Evolutionary conservation across 35 echinoderm and acorn worm species (phyloP), one percentile per base, ranked within the genome.

Genomic region (Apostichopus californicus): DNA sequence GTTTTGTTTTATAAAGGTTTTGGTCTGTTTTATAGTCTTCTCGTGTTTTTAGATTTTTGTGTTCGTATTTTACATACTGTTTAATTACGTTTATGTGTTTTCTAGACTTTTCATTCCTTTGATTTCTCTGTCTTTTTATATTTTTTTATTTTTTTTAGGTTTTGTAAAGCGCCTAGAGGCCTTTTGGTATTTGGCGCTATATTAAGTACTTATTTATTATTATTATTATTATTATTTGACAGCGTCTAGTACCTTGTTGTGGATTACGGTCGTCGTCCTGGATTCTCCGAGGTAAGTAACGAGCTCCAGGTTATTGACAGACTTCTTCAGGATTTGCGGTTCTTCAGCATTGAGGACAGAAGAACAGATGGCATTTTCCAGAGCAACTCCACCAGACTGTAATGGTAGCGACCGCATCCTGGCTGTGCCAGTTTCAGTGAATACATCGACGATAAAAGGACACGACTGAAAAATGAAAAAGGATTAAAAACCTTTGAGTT

Each of bases 161-260:
- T n/a, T n/a, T n/a, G n/a, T n/a, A n/a, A n/a, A n/a, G n/a, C n/a
- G n/a, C n/a, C n/a, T n/a, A n/a, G n/a, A n/a, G n/a, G n/a, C n/a
- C n/a, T n/a, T n/a, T n/a, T n/a, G n/a, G n/a, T n/a, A n/a, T n/a
- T n/a, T n/a, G n/a, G n/a, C n/a, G n/a, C n/a, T n/a, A n/a, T n/a
- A n/a, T n/a, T n/a, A n/a, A n/a, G n/a, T n/a, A n/a, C n/a, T n/a
- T n/a, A n/a, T n/a, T n/a, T n/a, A n/a, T n/a, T n/a, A n/a, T n/a
- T n/a, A n/a, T n/a, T n/a, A n/a, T n/a, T n/a, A n/a, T n/a, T n/a
- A n/a, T n/a, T n/a, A n/a, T n/a, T n/a, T 54, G 80, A 55, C 8
- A 77, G 25, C 13, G 55, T 58, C n/a, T 4, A 73, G n/a, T 93
- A 98, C 97, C 91, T 94, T 94, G 82, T 98, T 98, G 12, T 94